These are phyloP conservation scores for Chiroxiphia lanceolata DNA, from an alignment of 2,797 vertebrate genomes.

Conservation along the genomic window DNA sequence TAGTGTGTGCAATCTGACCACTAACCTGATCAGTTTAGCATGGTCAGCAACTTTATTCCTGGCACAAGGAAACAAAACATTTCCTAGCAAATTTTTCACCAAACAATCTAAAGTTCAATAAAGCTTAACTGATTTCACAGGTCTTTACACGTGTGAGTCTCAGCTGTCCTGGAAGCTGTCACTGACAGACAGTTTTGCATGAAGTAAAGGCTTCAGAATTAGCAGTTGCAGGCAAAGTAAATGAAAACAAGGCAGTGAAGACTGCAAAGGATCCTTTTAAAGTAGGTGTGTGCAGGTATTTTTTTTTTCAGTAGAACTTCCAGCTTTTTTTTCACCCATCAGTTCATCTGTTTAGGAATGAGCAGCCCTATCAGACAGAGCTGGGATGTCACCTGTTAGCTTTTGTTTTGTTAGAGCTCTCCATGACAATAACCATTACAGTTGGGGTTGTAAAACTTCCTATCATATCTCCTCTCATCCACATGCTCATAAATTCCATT, in stretches of 20 bases:
- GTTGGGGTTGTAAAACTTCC: neutral
- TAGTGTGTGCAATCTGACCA: neutral
- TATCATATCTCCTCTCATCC: neutral
- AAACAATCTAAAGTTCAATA: neutral
- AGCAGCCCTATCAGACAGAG: neutral
- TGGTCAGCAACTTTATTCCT: neutral
- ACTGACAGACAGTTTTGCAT: neutral
- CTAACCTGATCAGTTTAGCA: neutral
- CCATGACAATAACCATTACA: neutral
- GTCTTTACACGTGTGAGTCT: neutral
- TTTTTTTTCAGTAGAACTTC: neutral
- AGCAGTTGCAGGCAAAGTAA: neutral
- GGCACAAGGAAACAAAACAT: neutral
- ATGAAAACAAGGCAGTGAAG: neutral
- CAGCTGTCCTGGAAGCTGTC: neutral
- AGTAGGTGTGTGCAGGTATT: neutral
- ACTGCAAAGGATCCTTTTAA: neutral
- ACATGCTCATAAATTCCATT: neutral
- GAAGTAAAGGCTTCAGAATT: neutral
- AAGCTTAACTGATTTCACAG: neutral
- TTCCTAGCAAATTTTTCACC: neutral
- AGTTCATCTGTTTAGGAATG: neutral
- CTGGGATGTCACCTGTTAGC: neutral
- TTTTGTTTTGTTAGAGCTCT: neutral
- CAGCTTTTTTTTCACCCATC: neutral